Base-by-base conservation (phyloP, 2,797 vertebrate species). In the Sebastes iracundus region DNA sequence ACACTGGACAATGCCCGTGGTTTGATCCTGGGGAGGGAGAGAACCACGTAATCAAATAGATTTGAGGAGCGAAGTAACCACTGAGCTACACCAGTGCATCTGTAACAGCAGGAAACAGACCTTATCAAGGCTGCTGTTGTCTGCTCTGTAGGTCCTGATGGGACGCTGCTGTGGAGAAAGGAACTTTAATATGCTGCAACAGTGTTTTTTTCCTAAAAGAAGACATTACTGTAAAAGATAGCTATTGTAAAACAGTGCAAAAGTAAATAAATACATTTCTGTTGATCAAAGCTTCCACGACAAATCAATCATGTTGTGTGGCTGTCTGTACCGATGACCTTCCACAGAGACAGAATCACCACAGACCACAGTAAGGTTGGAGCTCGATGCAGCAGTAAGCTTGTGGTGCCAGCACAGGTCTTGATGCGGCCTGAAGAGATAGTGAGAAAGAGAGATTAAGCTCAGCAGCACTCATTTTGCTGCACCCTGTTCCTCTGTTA, bases 101-200 rank as follows among this genome's bases (percentile, higher is more conserved):
- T 0, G 0, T 0, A 0, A 0, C 0, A 0, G 0, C 0, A 2
- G 22, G 20, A 60, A 65, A 59, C 56, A 8, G 46, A 52, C 18
- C 18, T 49, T 8, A 20, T 49, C 6, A 49, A 20, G 38, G n/a
- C n/a, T 11, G 52, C 2, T 1, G n/a, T 22, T 55, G 52, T 53
- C n/a, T 55, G 52, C n/a, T 23, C 5, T 46, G 52, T 55, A 22
- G 10, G 52, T 6, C 5, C 10, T 23, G 22, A 55, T 46, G 52
- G 52, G 52, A 53, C 52, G 10, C 0, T 22, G 52, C 52, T 53
- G 52, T 53, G 52, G 52, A 53, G 18, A 53, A 53, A 53, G 14
- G 0, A 22, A 22, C 52, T 53, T 22, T 22, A 53, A 53, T 22
- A 11, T 5, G 10, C 52, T 53, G 10, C n/a, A 53, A 55, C 52